A percentile compares a stretch with the other conserved stretches of the same genome.
These are phyloP conservation scores for Lathronympha strigana DNA, from an alignment of 2,888 invertebrate genomes.

Conservation along the genomic window DNA sequence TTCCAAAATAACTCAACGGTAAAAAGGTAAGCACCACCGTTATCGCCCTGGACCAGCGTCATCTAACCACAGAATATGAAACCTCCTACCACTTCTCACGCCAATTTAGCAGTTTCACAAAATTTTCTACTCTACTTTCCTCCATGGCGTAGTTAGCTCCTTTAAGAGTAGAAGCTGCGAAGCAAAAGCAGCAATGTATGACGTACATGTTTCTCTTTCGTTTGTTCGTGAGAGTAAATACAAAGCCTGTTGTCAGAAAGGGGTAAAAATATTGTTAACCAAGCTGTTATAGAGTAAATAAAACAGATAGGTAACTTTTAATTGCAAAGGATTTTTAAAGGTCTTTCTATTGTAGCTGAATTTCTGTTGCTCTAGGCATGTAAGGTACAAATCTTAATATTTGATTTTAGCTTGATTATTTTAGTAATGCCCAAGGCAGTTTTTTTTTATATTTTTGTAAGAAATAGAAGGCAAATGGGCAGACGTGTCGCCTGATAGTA, in stretches of 20 bases:
- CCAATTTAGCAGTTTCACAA: background rate
- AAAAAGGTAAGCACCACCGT: conserved; percentile 33
- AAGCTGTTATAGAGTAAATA: conserved; percentile 19
- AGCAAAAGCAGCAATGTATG: conserved; percentile 18
- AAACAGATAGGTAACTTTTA: too few species aligned
- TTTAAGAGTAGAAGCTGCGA: too few species aligned
- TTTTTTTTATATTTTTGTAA: too few species aligned
- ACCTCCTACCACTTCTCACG: conserved; percentile 10
- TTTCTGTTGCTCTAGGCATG: too few species aligned
- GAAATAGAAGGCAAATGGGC: too few species aligned
- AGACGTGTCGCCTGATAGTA: too few species aligned
- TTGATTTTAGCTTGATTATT: too few species aligned
- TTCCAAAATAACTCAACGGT: conserved; percentile 31
- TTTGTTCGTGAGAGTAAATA: conserved; percentile 3
- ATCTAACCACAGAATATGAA: conserved; percentile 33
- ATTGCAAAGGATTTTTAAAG: too few species aligned
- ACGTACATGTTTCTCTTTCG: background rate
- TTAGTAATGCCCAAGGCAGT: too few species aligned
- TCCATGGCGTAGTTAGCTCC: background rate
- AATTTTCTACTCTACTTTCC: background rate
- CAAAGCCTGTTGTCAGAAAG: conserved; percentile 32
- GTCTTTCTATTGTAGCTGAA: background rate
- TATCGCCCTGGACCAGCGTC: conserved; percentile 33
- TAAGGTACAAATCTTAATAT: too few species aligned
- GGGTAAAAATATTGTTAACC: conserved; percentile 36